Conservation (phyloP, 2,113 vertebrate species). For the Rissa tridactyla region DNA sequence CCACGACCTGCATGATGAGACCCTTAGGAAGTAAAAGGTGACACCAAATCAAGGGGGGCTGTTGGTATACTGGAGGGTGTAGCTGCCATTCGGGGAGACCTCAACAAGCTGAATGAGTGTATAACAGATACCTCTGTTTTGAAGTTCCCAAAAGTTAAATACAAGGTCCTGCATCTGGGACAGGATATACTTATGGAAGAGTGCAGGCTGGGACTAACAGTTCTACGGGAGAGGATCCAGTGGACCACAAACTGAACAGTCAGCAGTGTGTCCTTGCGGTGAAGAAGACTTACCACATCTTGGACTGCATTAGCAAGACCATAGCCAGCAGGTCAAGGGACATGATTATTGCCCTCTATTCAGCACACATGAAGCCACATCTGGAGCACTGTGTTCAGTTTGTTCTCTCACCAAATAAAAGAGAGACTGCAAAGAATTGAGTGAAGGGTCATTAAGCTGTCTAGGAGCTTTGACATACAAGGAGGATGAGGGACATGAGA, state of each 20-base stretch:
- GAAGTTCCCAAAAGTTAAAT: background rate
- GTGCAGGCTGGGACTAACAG: background rate
- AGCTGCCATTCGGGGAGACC: background rate
- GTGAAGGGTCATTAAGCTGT: background rate
- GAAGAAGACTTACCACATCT: background rate
- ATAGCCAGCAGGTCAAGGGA: slow-evolving; percentile 2
- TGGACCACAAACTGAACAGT: background rate
- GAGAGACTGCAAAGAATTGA: background rate
- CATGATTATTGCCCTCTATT: background rate
- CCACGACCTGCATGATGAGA: background rate
- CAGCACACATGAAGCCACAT: background rate
- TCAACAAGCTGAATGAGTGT: background rate
- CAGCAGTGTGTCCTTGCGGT: background rate
- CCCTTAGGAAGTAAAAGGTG: background rate
- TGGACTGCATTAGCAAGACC: background rate
- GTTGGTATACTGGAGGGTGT: background rate
- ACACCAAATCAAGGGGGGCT: background rate
- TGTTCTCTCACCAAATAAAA: background rate
- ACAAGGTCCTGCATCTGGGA: background rate
- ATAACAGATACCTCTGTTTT: background rate
- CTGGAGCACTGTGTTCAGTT: background rate
- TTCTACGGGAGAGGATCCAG: background rate
- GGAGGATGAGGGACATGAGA: background rate
- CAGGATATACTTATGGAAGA: background rate
- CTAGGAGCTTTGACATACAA: background rate